Conservation (phyloP, 1,140 invertebrate species). For the Brachionus asplanchnoidis region DNA sequence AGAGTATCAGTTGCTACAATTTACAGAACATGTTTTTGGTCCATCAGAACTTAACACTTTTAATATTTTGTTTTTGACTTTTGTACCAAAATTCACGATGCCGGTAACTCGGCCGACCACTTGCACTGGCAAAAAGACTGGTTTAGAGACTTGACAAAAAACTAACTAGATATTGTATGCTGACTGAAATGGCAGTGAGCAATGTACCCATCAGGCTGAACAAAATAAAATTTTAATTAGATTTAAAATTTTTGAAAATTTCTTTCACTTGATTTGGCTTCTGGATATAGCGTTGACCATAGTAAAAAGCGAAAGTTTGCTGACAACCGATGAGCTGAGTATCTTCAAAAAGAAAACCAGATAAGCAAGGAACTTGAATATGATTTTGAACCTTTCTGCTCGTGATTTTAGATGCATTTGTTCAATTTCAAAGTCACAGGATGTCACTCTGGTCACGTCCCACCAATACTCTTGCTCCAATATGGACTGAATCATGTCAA, state of each 20-base stretch:
- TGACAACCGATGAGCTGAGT: neutral
- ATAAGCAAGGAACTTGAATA: slow-evolving; percentile 11
- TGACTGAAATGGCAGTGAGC: neutral
- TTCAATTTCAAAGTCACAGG: slow-evolving; percentile 39
- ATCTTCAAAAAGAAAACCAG: slow-evolving; percentile 26
- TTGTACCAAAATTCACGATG: too few species aligned
- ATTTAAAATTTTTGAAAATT: neutral
- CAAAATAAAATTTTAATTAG: neutral
- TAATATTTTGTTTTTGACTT: too few species aligned
- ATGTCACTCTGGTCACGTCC: slow-evolving; percentile 36
- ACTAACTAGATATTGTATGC: neutral
- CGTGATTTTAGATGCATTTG: slow-evolving; percentile 19
- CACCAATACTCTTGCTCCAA: slow-evolving; percentile 41
- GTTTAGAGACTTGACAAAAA: neutral
- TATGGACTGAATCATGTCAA: slow-evolving; percentile 8
- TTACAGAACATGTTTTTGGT: too few species aligned
- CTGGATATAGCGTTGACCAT: slow-evolving; percentile 26
- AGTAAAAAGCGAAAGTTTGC: slow-evolving; percentile 23
- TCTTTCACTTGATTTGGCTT: neutral
- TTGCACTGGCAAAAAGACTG: neutral
- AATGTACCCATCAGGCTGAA: slow-evolving; percentile 18
- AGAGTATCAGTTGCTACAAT: too few species aligned
- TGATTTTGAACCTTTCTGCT: slow-evolving; percentile 17
- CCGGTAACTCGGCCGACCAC: neutral
- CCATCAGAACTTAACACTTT: too few species aligned